phyloP scores from a whole-genome alignment of 2,797 vertebrate genomes.

The Hippocampus kuda region DNA sequence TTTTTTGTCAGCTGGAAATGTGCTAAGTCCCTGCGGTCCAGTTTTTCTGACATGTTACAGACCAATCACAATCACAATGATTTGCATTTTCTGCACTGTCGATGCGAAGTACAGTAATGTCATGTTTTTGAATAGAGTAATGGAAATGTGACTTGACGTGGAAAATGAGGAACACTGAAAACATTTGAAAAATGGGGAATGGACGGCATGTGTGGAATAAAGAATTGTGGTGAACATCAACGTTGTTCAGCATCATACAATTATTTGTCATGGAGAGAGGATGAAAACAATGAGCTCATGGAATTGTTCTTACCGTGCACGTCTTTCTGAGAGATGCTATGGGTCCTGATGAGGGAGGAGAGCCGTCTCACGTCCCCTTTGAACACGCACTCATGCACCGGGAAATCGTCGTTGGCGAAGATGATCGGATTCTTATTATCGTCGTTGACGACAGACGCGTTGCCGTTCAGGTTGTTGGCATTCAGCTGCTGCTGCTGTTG shows the following conservation, averaged over 20 bases:
- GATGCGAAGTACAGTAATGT: too few species aligned
- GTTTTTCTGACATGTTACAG: too few species aligned
- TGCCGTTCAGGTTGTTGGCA: slow-evolving; percentile 60
- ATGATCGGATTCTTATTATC: slow-evolving; percentile 63
- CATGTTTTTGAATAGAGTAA: too few species aligned
- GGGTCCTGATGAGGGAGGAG: slow-evolving; percentile 89
- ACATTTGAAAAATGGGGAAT: too few species aligned
- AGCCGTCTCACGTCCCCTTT: slow-evolving; percentile 82
- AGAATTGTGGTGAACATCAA: background rate
- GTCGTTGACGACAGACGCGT: slow-evolving; percentile 49
- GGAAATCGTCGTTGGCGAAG: slow-evolving; percentile 62
- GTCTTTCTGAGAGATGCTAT: slow-evolving; percentile 88
- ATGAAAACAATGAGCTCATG: background rate
- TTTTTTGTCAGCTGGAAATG: too few species aligned
- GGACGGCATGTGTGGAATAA: too few species aligned
- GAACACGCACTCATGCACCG: slow-evolving; percentile 88
- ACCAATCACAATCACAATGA: too few species aligned
- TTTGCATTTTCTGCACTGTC: too few species aligned
- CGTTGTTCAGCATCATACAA: background rate
- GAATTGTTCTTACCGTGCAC: slow-evolving; percentile 73
- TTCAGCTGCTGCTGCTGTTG: slow-evolving; percentile 57
- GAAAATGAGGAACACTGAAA: too few species aligned
- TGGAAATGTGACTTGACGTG: too few species aligned
- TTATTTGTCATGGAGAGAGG: background rate
- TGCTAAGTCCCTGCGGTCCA: too few species aligned